A percentile compares a stretch with the other conserved stretches of the same genome.
Conservation (phyloP, 2,888 invertebrate species). For the Notodromas monacha region DNA sequence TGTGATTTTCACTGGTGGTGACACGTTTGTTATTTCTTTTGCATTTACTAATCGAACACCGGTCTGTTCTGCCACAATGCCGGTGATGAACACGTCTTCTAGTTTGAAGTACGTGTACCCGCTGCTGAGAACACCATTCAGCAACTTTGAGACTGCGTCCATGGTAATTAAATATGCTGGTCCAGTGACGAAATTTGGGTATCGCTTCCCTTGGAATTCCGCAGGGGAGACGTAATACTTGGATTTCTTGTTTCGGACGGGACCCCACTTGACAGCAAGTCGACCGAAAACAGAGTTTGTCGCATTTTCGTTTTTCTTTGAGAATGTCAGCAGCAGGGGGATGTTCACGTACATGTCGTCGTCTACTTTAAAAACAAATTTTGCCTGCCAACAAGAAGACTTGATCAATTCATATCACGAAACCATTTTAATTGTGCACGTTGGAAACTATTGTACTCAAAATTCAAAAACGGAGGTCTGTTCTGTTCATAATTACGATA, state of each 20-base stretch:
- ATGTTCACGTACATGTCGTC: constrained; percentile 69
- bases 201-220: constrained; percentile 36
- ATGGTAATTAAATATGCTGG: constrained; percentile 55
- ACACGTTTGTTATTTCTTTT: too few species aligned
- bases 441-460: too few species aligned
- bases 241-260: constrained; percentile 44
- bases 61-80: constrained; percentile 67
- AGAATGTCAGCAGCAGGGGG: constrained; percentile 31
- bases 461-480: too few species aligned
- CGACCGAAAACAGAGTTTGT: constrained; percentile 43
- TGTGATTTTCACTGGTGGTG: too few species aligned
- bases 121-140: constrained; percentile 30
- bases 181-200: constrained; percentile 73
- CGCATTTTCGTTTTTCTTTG: constrained; percentile 20
- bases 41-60: too few species aligned
- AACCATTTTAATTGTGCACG: too few species aligned
- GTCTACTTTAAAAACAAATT: constrained; percentile 45
- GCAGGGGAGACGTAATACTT: constrained; percentile 54
- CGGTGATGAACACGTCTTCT: constrained; percentile 71
- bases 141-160: constrained; percentile 34
- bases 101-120: constrained; percentile 40
- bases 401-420: too few species aligned
- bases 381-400: too few species aligned
- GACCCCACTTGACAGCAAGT: constrained; percentile 47
- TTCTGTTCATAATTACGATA: too few species aligned